Evolutionary conservation across 2,113 vertebrate genomes (phyloP).

Genomic region (Archilochus colubris): DNA sequence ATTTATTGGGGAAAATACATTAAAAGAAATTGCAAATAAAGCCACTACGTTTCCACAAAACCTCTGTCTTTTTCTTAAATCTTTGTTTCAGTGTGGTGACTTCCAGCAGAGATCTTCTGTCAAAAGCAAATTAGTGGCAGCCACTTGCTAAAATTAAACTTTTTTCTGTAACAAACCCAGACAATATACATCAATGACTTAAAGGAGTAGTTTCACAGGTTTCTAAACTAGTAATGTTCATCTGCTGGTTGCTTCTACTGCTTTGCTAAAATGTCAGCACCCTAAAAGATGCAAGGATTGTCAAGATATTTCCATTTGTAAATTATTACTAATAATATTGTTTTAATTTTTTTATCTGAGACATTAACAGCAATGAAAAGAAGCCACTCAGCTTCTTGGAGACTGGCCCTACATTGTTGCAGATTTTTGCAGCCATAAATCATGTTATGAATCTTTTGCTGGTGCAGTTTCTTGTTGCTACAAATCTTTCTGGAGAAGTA

Average conservation of each 20-base stretch:
- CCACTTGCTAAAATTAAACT: background rate
- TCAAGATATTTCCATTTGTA: background rate
- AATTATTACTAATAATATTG: background rate
- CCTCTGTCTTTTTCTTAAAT: background rate
- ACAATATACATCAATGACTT: background rate
- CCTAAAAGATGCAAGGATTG: background rate
- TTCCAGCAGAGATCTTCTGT: background rate
- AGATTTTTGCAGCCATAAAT: background rate
- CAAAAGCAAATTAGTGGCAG: background rate
- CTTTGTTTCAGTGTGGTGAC: background rate
- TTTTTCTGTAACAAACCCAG: background rate
- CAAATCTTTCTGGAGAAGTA: background rate
- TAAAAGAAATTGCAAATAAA: background rate
- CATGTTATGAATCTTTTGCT: background rate
- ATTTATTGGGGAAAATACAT: background rate
- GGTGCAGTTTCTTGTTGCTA: background rate
- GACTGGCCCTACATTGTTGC: fast-evolving
- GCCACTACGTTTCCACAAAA: background rate
- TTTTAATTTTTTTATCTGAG: background rate
- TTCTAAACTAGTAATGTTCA: background rate
- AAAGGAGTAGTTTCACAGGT: background rate
- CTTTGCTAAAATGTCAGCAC: background rate
- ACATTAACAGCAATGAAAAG: background rate
- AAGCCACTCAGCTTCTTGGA: background rate
- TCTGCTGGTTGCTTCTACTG: background rate